Evolutionary conservation across 1,140 invertebrate genomes (phyloP).

Genomic region (Diabrotica virgifera): DNA sequence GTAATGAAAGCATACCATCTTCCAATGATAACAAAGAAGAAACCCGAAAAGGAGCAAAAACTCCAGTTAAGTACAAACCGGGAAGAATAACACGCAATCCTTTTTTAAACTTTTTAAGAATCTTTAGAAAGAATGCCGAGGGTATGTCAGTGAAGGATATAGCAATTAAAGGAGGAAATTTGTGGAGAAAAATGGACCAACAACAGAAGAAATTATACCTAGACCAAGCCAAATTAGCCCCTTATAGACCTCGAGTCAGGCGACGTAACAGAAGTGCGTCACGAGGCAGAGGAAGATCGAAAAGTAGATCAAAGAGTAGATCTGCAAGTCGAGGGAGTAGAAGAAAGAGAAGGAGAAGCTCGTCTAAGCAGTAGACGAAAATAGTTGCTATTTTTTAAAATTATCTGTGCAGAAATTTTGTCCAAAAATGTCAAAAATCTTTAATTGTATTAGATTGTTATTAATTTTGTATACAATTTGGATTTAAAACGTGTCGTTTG

Average conservation of each 20-base stretch:
- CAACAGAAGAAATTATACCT: constrained; percentile 17
- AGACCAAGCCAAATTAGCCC: constrained; percentile 14
- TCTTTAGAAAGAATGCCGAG: constrained; percentile 12
- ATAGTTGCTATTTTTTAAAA: too few species aligned
- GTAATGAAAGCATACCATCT: neutral
- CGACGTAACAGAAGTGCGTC: neutral
- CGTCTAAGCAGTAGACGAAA: too few species aligned
- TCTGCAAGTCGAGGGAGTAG: neutral
- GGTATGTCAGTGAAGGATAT: constrained; percentile 11
- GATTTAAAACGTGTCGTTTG: too few species aligned
- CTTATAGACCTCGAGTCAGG: neutral
- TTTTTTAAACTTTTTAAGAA: constrained; percentile 23
- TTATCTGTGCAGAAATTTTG: too few species aligned
- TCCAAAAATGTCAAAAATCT: too few species aligned
- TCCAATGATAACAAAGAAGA: neutral
- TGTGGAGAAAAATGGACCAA: constrained; percentile 21
- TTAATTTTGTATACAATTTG: too few species aligned
- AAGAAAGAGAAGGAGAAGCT: neutral
- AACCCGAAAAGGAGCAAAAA: neutral
- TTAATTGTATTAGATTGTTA: too few species aligned
- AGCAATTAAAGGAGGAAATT: constrained; percentile 12
- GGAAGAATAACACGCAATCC: constrained; percentile 17
- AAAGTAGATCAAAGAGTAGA: neutral
- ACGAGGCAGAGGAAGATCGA: neutral
- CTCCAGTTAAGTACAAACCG: neutral